Conservation (phyloP, 2,797 vertebrate genomes). For the Sciurus vulgaris region DNA sequence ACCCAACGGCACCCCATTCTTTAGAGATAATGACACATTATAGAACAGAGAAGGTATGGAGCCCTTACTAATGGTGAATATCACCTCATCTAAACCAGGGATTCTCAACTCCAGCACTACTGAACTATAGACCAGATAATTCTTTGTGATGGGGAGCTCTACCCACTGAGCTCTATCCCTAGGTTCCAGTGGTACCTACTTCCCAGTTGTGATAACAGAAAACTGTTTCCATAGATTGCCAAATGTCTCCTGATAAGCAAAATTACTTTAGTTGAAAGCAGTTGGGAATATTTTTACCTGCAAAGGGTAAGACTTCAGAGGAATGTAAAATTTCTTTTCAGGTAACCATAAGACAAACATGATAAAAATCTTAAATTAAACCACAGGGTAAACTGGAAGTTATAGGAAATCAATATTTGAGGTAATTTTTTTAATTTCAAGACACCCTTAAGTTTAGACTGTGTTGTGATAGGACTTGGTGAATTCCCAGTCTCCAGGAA, state of each 20-base stretch:
- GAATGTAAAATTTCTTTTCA: neutral
- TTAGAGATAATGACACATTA: neutral
- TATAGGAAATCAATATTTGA: neutral
- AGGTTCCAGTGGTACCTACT: neutral
- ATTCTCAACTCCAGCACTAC: neutral
- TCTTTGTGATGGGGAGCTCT: neutral
- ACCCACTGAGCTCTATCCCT: neutral
- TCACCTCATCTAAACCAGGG: neutral
- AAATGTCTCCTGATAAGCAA: neutral
- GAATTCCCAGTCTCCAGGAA: neutral
- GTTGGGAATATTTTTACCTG: neutral
- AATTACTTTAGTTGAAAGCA: neutral
- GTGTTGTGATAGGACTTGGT: neutral
- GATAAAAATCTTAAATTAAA: neutral
- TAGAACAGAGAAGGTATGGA: neutral
- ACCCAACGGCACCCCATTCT: neutral
- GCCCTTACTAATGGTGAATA: neutral
- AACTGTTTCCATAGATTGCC: neutral
- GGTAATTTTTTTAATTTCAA: neutral
- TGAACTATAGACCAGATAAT: neutral
- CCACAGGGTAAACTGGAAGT: neutral
- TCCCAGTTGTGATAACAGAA: neutral
- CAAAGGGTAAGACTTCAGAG: slow-evolving; percentile 26
- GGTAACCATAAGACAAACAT: neutral
- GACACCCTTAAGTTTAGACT: neutral